phyloP scores from a whole-genome alignment of 2,113 vertebrate genomes.

The Ardeotis arabs region DNA sequence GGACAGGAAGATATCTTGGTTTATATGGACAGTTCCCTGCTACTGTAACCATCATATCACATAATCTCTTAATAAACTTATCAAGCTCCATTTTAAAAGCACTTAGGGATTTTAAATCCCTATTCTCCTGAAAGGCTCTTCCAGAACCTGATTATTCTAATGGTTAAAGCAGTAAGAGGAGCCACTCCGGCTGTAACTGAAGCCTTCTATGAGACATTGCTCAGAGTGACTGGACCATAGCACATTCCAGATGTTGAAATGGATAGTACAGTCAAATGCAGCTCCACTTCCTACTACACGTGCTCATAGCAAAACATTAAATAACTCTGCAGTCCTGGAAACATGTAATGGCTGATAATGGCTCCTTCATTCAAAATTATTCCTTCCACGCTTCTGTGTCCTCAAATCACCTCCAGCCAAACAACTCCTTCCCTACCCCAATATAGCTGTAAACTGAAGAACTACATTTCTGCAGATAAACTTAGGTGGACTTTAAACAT shows the following conservation, averaged over 20 bases:
- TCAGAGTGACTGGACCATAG: accelerated
- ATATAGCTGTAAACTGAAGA: background rate
- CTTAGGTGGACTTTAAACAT: background rate
- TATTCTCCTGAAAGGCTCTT: background rate
- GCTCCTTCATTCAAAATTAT: background rate
- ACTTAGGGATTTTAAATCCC: background rate
- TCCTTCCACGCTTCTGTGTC: background rate
- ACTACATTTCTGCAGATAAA: background rate
- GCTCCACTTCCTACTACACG: background rate
- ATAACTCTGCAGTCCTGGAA: background rate
- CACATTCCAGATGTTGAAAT: background rate
- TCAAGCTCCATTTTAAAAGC: background rate
- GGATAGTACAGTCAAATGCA: background rate
- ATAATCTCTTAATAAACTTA: background rate
- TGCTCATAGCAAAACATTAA: background rate
- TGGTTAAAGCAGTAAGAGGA: slow-evolving; percentile 1
- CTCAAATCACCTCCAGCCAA: background rate
- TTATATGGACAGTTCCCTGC: background rate
- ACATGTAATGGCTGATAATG: background rate
- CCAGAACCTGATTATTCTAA: slow-evolving; percentile 6
- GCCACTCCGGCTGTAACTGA: slow-evolving; percentile 9
- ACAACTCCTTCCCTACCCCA: background rate
- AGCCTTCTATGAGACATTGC: background rate
- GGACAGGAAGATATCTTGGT: background rate
- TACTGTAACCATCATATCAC: background rate